Evolutionary conservation across 2,888 invertebrate genomes (phyloP), one percentile per base, ranked within the genome.

Genomic region (Napeogenes inachia): DNA sequence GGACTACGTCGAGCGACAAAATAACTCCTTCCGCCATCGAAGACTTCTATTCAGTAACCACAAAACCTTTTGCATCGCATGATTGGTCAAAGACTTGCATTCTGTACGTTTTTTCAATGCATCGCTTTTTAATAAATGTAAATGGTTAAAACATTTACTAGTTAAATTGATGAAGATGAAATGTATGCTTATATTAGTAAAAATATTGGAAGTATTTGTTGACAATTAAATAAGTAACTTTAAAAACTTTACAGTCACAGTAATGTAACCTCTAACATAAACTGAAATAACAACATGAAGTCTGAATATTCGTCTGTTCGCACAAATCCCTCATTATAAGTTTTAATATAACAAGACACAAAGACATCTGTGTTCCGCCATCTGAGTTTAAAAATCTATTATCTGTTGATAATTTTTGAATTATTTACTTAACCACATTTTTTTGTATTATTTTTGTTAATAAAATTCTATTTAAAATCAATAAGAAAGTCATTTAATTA

Each of bases 31-130:
- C 77, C 77, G 73, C 74, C 75, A 77, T 76, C 73, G 75, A 75
- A 75, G 77, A 79, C 74, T 81, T 80, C 82, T 76, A 84, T 88
- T 87, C 82, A 87, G 70, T 77, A 71, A 76, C 78, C 81, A 86
- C 83, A 87, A 84, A 87, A 85, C 83, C 82, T 85, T 85, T 85
- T 75, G 77, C 79, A 73, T 80, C 80, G 84, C 84, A 82, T 87
- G 87, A 88, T 88, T 87, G 88, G 88, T 89, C 89, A 89, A 89
- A 88, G 87, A 80, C 77, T 75, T 76, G 77, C 80, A 77, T 79
- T 82, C 70, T 75, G 74, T 75, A 75, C 74, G 72, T 79, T 77
- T 76, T 80, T 82, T 76, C 79, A 82, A 84, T 82, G 82, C 83
- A 84, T 74, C 71, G 71, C 70, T 50, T 70, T 70, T 68, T 72